Percentiles rank a stretch among this genome's conserved stretches.
Evolutionary conservation across 2,113 vertebrate species (phyloP).

Genomic region (Melanerpes formicivorus): DNA sequence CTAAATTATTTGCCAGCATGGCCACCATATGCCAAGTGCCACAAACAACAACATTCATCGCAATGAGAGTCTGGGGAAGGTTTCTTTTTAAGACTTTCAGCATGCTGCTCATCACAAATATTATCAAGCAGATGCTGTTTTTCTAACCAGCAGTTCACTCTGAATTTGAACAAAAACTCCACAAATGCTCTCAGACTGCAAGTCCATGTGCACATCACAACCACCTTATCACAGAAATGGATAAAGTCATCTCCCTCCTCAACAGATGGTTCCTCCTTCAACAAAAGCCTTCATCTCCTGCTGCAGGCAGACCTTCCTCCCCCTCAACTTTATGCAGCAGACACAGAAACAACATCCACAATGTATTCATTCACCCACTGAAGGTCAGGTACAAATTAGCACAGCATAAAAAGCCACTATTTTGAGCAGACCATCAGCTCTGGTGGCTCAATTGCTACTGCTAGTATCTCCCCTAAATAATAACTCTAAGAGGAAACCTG

Average conservation of each 20-base stretch:
- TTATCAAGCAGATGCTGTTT: constrained; percentile 21
- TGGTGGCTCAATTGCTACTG: not conserved
- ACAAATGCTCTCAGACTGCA: not conserved
- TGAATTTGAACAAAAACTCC: not conserved
- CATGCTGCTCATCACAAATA: not conserved
- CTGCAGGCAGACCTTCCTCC: not conserved
- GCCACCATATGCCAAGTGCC: constrained; percentile 3
- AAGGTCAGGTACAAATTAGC: not conserved
- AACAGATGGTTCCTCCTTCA: not conserved
- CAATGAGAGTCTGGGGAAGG: not conserved
- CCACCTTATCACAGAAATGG: not conserved
- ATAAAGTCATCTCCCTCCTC: not conserved
- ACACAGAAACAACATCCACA: not conserved
- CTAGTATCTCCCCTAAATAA: not conserved
- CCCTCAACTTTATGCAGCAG: not conserved
- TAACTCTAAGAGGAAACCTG: not conserved
- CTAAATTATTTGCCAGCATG: constrained; percentile 7
- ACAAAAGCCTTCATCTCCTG: not conserved
- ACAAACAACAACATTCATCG: not conserved
- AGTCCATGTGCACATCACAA: not conserved
- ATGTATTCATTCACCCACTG: not conserved
- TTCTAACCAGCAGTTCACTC: not conserved
- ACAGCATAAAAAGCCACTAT: not conserved
- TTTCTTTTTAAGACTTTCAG: constrained; percentile 31
- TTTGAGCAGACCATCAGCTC: not conserved